Evolutionary conservation across 2,113 vertebrate genomes (phyloP), one percentile per base, ranked within the genome.

Genomic region (Psammodynastes pulverulentus): DNA sequence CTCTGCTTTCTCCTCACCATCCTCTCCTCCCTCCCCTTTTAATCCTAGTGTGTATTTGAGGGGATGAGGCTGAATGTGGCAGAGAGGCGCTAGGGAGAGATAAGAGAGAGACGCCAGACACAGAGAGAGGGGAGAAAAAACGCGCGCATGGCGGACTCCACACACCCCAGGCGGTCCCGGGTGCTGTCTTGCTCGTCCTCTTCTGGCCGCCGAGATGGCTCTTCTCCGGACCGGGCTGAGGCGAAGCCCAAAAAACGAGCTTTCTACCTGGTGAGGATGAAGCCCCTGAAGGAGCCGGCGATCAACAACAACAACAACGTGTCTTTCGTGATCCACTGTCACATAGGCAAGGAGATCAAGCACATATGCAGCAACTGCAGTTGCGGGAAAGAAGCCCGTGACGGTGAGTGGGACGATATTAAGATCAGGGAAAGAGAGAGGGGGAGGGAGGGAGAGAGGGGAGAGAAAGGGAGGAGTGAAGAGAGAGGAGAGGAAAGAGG

Each of bases 311-410:
- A 98, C 97, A 97, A 98, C 97, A 98, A 98, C 96, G 98, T 99
- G 97, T 99, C 99, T 95, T 99, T 99, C 91, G 98, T 98, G 95
- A 98, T 99, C 96, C 99, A 99, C 96, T 99, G 98, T 96, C 99
- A 99, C 96, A 99, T 99, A 95, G 98, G 99, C 94, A 99, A 99
- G 96, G 99, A 99, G 97, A 99, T 99, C 94, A 99, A 99, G 96
- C 99, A 99, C 97, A 99, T 99, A 95, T 99, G 99, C 98, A 98
- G 99, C 98, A 99, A 99, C 96, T 99, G 99, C 98, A 99, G 99
- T 95, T 98, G 99, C 72, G 99, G 98, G 93, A 98, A 98, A 96
- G 98, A 98, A 96, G 97, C 98, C 93, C 98, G 98, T 95, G 98
- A 99, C 95, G 99, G 99, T 99, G 98, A 99, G 99, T 98, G 96